Percentiles rank a stretch among this genome's conserved stretches.
Conservation (phyloP, 2,888 invertebrate genomes). For the Corbicula japonica region DNA sequence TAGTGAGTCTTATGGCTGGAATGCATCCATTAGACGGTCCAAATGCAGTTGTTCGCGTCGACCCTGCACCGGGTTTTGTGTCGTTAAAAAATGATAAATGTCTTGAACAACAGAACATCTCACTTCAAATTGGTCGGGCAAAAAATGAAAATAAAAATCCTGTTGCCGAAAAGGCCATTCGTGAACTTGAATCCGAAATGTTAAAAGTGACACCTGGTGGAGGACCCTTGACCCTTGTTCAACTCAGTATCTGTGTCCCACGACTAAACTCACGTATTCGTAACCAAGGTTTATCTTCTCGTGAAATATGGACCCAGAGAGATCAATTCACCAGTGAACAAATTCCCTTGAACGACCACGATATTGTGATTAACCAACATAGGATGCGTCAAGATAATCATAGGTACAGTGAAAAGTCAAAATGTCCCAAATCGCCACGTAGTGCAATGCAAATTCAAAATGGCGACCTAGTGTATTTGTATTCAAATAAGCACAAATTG, state of each 20-base stretch:
- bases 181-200: conserved; percentile 67
- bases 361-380: conserved; percentile 54
- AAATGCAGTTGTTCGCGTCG: too few species aligned
- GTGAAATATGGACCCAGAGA: conserved; percentile 64
- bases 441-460: too few species aligned
- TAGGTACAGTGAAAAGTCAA: too few species aligned
- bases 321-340: conserved; percentile 65
- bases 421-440: too few species aligned
- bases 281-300: conserved; percentile 51
- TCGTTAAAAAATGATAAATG: too few species aligned
- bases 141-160: conserved; percentile 65
- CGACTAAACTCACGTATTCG: conserved; percentile 61
- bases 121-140: too few species aligned
- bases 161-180: conserved; percentile 69
- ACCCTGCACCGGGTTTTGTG: too few species aligned
- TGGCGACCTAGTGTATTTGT: conserved; percentile 14
- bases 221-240: conserved; percentile 37
- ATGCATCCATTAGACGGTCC: conserved; percentile 18
- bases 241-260: conserved; percentile 40
- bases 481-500: not conserved
- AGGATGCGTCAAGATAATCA: too few species aligned
- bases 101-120: too few species aligned
- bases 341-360: conserved; percentile 54
- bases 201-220: conserved; percentile 58
- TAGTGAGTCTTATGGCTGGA: conserved; percentile 1